Evolutionary conservation across 2,888 invertebrate genomes (phyloP).

Genomic region (Bimastos eiseni): DNA sequence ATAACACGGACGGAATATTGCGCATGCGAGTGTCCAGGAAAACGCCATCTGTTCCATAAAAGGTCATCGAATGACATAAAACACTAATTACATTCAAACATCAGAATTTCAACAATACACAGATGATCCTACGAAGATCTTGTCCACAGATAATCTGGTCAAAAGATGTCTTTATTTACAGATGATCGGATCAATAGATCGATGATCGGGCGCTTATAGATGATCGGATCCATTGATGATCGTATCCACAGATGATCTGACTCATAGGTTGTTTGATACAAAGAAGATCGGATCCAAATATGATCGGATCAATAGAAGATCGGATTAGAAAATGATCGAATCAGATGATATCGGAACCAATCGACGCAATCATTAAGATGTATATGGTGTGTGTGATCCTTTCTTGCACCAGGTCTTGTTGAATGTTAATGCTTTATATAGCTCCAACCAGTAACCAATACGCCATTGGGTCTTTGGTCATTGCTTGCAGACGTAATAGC

Average conservation of each 20-base stretch:
- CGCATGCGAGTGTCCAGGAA: background rate
- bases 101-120: slow-evolving; percentile 2
- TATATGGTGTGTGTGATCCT: background rate
- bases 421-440: background rate
- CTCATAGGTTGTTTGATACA: background rate
- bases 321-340: background rate
- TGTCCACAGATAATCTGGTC: background rate
- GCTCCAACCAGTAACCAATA: background rate
- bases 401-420: background rate
- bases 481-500: background rate
- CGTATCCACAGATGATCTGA: background rate
- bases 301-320: background rate
- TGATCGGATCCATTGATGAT: background rate
- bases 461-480: background rate
- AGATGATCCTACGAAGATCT: background rate
- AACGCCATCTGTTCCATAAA: background rate
- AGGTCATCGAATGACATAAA: background rate
- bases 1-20: background rate
- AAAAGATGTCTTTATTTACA: background rate
- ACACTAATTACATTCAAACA: background rate
- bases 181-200: background rate
- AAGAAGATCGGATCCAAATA: background rate
- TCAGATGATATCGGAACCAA: background rate
- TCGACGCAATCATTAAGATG: background rate
- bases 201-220: too few relatives aligned